phyloP scores from a whole-genome alignment of 2,888 invertebrate genomes.

The Heliconius ethilla region DNA sequence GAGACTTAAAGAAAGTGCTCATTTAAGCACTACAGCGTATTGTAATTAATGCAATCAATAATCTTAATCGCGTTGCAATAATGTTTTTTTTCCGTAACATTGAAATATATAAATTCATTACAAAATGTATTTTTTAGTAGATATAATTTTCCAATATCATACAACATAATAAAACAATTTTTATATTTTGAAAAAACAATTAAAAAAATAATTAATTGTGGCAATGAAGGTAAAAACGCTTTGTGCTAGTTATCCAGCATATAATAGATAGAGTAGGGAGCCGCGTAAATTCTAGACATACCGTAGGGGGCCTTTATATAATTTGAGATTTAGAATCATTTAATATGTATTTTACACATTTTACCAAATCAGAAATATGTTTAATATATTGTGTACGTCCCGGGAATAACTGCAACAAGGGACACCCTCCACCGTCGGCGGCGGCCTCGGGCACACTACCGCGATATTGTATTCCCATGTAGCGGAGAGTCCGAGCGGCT shows the following conservation, averaged over 20 bases:
- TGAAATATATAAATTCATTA: not conserved
- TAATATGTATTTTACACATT: not conserved
- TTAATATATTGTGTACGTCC: not conserved
- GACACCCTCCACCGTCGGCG: slow-evolving; percentile 22
- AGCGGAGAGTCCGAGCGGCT: slow-evolving; percentile 3
- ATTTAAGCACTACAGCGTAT: not conserved
- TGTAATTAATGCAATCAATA: slow-evolving; percentile 7
- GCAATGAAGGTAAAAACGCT: not conserved
- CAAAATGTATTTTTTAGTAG: not conserved
- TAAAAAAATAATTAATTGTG: not conserved
- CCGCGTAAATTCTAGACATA: too few species aligned
- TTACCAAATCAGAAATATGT: not conserved
- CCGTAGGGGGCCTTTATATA: too few species aligned
- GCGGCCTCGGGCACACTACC: slow-evolving; percentile 27
- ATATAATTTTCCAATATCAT: not conserved
- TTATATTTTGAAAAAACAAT: not conserved
- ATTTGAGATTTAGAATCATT: too few species aligned
- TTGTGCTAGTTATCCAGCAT: not conserved
- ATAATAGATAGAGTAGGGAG: too few species aligned
- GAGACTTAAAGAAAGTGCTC: slow-evolving; percentile 9
- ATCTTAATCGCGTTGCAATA: slow-evolving; percentile 11
- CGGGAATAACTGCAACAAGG: not conserved
- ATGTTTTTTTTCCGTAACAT: not conserved
- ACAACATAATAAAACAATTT: not conserved
- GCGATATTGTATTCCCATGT: slow-evolving; percentile 32